Base-by-base conservation (phyloP, 92 coral and sea anemone species). In the Zoanthus solanderi region DNA sequence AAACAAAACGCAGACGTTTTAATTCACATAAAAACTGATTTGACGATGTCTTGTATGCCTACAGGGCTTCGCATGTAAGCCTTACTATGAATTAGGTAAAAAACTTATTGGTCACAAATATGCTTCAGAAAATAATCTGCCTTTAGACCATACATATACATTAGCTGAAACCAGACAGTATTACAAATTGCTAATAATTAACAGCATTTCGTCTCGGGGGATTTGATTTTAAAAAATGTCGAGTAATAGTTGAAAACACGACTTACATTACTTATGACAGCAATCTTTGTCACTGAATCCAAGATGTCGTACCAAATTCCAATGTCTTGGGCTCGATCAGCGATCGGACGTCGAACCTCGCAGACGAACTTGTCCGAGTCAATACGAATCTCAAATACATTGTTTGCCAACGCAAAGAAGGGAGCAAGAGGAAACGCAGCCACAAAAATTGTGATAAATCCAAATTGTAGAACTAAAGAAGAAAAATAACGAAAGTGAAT, bases 351-450 rank as follows among this genome's bases (percentile, higher is more conserved):
- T 16, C 99, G 98, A 78, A 95, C 97, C 83, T 97, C 98, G 54
- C 96, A 89, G 37, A 95, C 99, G 69, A 97, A 90, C 92, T 97
- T 97, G 90, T 95, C 98, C 50, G 99, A 95, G 80, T 97, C 99
- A 75, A 95, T 95, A 5, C 99, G 97, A 53, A 97, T 95, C 90
- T 97, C 99, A 61, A 97, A 97, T 88, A 97, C 79, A 89, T 97
- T 97, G 94, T 97, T 97, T 13, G 98, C 98, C 82, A 97, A 91
- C 16, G 99, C 99, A 71, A 97, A 97, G 91, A 97, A 95, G 8
- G 99, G 99, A 18, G 99, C 99, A 77, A 97, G 71, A 29, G 99
- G 99, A 88, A 97, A 97, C 4, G 99, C 98, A 83, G 99, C 99
- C 65, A 97, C 99, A 71, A 97, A 97, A 89, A 97, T 97, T 37